A percentile compares a stretch with the other conserved stretches of the same genome.
These are phyloP conservation scores for Ranitomeya imitator DNA, from an alignment of 2,113 vertebrate genomes.

Conservation along the genomic window DNA sequence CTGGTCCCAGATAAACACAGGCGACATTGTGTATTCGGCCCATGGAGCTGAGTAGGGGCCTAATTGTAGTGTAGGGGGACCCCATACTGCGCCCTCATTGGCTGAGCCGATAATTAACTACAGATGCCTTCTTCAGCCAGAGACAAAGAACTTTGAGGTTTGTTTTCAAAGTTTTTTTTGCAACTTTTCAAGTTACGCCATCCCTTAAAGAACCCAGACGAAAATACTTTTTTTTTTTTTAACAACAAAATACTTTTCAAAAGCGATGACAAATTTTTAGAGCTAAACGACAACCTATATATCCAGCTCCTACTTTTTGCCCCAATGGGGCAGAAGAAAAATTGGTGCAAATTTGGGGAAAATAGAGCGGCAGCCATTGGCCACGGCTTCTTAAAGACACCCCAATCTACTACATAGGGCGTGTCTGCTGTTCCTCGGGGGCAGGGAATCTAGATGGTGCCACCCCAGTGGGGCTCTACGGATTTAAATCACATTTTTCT, in stretches of 20 bases:
- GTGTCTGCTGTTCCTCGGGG: not conserved
- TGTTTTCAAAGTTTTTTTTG: no score
- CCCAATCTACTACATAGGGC: not conserved
- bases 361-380: not conserved
- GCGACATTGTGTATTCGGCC: constrained; percentile 9
- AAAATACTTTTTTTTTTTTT: no score
- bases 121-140: not conserved
- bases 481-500: not conserved
- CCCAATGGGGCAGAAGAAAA: not conserved
- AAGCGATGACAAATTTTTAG: no score
- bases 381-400: not conserved
- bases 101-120: constrained; percentile 9
- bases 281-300: not conserved
- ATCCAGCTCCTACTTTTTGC: not conserved
- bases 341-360: not conserved
- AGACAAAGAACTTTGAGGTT: not conserved
- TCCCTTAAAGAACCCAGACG: not conserved
- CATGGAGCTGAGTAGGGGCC: not conserved
- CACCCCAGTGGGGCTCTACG: not conserved
- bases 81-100: constrained; percentile 10
- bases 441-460: not conserved
- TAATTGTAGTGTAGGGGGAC: not conserved
- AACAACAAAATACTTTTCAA: no score
- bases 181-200: not conserved
- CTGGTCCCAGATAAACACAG: constrained; percentile 39